These are phyloP conservation scores for Erpornis zantholeuca DNA, from an alignment of 2,113 vertebrate genomes.

Conservation along the genomic window DNA sequence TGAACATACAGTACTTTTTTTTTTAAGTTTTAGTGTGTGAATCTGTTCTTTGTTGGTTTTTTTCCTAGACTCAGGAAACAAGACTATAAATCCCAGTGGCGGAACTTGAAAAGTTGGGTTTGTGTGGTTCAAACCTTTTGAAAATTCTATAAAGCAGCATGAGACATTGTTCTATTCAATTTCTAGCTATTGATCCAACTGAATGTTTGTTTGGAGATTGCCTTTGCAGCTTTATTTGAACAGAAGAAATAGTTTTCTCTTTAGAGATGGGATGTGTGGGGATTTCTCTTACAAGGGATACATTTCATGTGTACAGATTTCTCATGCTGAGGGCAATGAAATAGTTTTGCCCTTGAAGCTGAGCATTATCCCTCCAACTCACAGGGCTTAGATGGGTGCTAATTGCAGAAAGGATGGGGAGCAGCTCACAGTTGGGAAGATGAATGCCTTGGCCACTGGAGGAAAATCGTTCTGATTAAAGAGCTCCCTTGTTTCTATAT, in stretches of 20 bases:
- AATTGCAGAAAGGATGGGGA: neutral
- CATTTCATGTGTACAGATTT: neutral
- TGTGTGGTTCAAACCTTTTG: constrained; percentile 58
- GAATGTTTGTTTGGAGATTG: constrained; percentile 67
- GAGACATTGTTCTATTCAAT: constrained; percentile 72
- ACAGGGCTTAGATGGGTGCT: neutral
- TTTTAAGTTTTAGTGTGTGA: neutral
- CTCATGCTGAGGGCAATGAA: constrained; percentile 23
- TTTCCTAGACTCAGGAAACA: neutral
- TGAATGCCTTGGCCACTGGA: neutral
- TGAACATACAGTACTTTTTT: neutral
- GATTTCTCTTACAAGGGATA: constrained; percentile 24
- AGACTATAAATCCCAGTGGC: constrained; percentile 55
- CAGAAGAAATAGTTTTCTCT: constrained; percentile 57
- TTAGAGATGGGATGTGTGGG: neutral
- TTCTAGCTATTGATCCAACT: constrained; percentile 67
- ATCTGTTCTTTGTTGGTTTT: neutral
- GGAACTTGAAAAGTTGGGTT: constrained; percentile 61
- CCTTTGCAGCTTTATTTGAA: constrained; percentile 62
- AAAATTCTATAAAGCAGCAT: constrained; percentile 71
- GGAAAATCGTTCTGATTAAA: neutral
- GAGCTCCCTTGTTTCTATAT: neutral
- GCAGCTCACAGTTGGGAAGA: neutral
- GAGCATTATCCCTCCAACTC: neutral
- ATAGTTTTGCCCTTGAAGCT: constrained; percentile 23